Evolutionary conservation across 2,797 vertebrate genomes (phyloP).

Genomic region (Pagetopsis macropterus): DNA sequence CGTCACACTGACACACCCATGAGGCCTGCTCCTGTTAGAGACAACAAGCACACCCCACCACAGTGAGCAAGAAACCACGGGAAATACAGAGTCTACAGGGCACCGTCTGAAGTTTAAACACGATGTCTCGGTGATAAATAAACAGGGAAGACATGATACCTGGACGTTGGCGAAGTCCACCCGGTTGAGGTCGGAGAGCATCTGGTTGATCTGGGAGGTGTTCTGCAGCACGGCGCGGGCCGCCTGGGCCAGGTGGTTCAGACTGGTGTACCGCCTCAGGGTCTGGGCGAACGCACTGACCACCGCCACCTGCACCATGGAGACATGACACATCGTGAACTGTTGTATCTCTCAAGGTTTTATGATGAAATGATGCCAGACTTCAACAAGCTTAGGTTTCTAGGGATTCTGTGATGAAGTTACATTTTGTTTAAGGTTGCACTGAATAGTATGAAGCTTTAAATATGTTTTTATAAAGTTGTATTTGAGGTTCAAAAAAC

Average conservation of each 20-base stretch:
- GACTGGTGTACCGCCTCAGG: slow-evolving; percentile 93
- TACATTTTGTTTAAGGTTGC: background rate
- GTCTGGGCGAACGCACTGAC: slow-evolving; percentile 98
- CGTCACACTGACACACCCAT: slow-evolving; percentile 99
- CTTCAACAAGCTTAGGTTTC: background rate
- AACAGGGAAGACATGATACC: slow-evolving; percentile 72
- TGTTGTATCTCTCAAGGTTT: background rate
- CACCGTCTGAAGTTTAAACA: background rate
- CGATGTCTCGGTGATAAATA: background rate
- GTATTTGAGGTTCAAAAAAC: too few relatives aligned
- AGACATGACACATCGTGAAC: background rate
- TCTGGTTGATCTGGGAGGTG: slow-evolving; percentile 99
- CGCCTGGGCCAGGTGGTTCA: slow-evolving; percentile 97
- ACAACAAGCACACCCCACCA: slow-evolving; percentile 14
- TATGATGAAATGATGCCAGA: background rate
- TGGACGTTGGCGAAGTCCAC: slow-evolving; percentile 99
- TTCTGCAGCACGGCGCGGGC: slow-evolving; percentile 97
- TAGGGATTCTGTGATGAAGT: background rate
- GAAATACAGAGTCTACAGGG: background rate
- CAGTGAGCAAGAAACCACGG: slow-evolving; percentile 7
- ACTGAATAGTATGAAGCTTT: background rate
- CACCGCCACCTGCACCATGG: slow-evolving; percentile 87
- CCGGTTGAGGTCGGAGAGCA: slow-evolving; percentile 98
- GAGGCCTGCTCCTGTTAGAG: slow-evolving; percentile 95
- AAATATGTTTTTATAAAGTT: too few relatives aligned